Conservation (phyloP, 2,797 vertebrate genomes). For the Urophycis tenuis region DNA sequence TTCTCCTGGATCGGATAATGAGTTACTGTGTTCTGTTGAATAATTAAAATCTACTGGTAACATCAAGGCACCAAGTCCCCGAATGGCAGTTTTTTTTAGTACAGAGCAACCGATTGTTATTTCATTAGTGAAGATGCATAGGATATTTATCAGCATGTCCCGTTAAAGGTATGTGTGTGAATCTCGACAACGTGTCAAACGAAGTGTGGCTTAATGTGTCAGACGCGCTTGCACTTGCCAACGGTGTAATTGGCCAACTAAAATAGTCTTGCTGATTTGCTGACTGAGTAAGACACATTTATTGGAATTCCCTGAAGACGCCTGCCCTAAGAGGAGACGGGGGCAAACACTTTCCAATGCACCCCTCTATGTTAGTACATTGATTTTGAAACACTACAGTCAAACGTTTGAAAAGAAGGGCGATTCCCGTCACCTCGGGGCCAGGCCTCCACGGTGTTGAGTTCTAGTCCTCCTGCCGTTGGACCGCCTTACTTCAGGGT, state of each 20-base stretch:
- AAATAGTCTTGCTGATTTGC: conserved; percentile 52
- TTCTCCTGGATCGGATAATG: neutral
- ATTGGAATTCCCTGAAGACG: conserved; percentile 39
- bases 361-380: neutral
- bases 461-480: neutral
- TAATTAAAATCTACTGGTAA: conserved; percentile 16
- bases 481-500: conserved; percentile 9
- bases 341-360: conserved; percentile 11
- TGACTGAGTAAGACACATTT: conserved; percentile 35
- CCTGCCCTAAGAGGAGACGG: conserved; percentile 14
- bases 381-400: neutral
- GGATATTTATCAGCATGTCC: conserved; percentile 14
- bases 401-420: neutral
- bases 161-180: conserved; percentile 19
- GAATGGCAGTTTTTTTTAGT: neutral
- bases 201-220: conserved; percentile 37
- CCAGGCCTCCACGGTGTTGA: neutral
- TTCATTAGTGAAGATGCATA: neutral
- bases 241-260: conserved; percentile 41
- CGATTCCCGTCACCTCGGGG: neutral
- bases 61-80: neutral
- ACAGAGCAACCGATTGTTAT: neutral
- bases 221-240: conserved; percentile 40
- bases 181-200: conserved; percentile 23
- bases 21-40: conserved; percentile 9